phyloP scores from a whole-genome alignment of 2,113 vertebrate genomes.

The Indicator maculatus region DNA sequence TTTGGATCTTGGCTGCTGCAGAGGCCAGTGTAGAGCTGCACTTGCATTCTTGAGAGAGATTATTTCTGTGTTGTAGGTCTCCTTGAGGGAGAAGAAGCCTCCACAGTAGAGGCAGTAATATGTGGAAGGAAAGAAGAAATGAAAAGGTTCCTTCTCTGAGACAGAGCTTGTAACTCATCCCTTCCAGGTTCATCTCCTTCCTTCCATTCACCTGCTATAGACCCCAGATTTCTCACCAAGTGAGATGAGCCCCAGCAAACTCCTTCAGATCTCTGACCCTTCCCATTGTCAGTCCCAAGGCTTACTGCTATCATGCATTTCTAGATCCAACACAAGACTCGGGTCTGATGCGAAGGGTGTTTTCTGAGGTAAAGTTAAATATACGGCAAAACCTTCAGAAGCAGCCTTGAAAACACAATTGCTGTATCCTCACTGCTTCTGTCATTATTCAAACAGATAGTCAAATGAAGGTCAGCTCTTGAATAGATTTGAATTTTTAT shows the following conservation, averaged over 20 bases:
- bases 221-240: neutral
- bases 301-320: neutral
- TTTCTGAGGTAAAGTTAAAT: constrained; percentile 45
- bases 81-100: neutral
- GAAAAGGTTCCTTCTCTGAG: neutral
- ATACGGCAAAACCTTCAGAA: neutral
- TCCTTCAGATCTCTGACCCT: neutral
- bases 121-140: neutral
- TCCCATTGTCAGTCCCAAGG: neutral
- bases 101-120: neutral
- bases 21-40: neutral
- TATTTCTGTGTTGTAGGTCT: neutral
- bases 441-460: constrained; percentile 3
- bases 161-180: neutral
- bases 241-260: neutral
- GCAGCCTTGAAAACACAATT: neutral
- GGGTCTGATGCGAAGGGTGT: neutral
- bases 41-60: neutral
- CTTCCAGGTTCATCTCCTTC: neutral
- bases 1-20: neutral
- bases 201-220: neutral
- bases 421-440: neutral
- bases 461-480: constrained; percentile 9
- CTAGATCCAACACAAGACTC: constrained; percentile 28
- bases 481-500: constrained; percentile 36